A percentile compares a stretch with the other conserved stretches of the same genome.
Conservation (phyloP, 2,113 vertebrate species). For the Actenoides hombroni region DNA sequence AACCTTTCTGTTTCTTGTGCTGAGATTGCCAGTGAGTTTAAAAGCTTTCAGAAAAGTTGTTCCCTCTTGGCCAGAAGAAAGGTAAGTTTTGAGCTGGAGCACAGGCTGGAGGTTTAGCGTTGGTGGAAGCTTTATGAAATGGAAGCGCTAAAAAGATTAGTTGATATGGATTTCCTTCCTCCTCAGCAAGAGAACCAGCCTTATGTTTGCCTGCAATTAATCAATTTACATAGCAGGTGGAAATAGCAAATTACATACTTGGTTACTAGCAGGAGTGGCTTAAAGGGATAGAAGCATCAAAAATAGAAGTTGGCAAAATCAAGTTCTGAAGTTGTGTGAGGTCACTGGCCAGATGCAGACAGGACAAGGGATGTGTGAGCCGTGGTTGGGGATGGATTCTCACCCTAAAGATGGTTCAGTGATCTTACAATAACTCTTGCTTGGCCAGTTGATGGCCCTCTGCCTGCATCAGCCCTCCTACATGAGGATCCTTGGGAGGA, state of each 20-base stretch:
- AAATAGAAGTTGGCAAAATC: neutral
- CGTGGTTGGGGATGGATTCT: neutral
- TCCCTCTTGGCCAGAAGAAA: neutral
- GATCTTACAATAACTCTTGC: neutral
- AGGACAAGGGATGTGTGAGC: neutral
- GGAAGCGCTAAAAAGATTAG: neutral
- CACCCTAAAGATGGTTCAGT: neutral
- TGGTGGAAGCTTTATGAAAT: neutral
- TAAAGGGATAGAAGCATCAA: neutral
- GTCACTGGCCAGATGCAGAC: neutral
- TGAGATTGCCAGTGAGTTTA: neutral
- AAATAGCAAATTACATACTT: neutral
- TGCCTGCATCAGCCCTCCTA: neutral
- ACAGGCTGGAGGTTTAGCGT: neutral
- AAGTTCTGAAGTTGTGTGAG: neutral
- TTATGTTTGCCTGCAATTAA: constrained; percentile 5
- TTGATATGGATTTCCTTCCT: neutral
- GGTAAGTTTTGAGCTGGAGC: neutral
- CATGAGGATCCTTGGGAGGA: neutral
- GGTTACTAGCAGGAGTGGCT: neutral
- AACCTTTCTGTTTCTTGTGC: neutral
- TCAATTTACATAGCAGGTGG: constrained; percentile 12
- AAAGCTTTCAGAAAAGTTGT: neutral
- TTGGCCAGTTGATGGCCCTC: neutral
- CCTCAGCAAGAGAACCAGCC: neutral